Evolutionary conservation across 1,140 invertebrate genomes (phyloP), one percentile per base, ranked within the genome.

Genomic region (Leptoteleia sp.): DNA sequence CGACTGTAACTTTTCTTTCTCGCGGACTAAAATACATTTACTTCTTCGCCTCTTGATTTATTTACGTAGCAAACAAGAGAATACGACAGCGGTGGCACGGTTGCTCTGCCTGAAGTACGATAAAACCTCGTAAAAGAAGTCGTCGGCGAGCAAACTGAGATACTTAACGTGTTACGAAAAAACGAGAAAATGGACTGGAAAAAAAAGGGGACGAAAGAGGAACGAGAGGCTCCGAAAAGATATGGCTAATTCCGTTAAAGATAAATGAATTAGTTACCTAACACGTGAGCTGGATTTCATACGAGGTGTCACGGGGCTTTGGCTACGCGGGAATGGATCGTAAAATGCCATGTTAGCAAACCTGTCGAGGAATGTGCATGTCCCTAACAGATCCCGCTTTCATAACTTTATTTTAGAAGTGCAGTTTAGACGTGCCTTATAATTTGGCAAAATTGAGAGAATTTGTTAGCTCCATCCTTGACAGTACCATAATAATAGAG

Each of bases 261-360:
- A 84, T 87, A 87, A 88, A 87, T 88, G 84, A 83, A 88, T 87
- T 87, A 87, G 79, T 75, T 81, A 81, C 76, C 76, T 79, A 68
- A 65, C 55, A 64, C 68, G 62, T 61, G 68, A 48, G 37, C 65
- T 77, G 79, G 61, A 78, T 79, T 72, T 64, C 15, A 40, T 6
- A 64, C 54, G 55, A 57, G 22, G 22, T 48, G 37, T 54, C 45
- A 43, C 19, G 17, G 3, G 12, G 31, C 6, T 6, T 17, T 33
- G 35, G 65, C 55, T 55, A 62, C 19, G 33, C 8, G n/a, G 8
- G 31, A 25, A 25, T 6, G 22, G 3, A 6, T 25, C 22, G 6
- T 25, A 25, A 25, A 25, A 3, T 25, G 22, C 6, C 22, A 25
- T 3, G 22, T 3, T 25, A 25, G n/a, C n/a, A n/a, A n/a, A n/a